Evolutionary conservation across 2,797 vertebrate species (phyloP).

Genomic region (Chelmon rostratus): DNA sequence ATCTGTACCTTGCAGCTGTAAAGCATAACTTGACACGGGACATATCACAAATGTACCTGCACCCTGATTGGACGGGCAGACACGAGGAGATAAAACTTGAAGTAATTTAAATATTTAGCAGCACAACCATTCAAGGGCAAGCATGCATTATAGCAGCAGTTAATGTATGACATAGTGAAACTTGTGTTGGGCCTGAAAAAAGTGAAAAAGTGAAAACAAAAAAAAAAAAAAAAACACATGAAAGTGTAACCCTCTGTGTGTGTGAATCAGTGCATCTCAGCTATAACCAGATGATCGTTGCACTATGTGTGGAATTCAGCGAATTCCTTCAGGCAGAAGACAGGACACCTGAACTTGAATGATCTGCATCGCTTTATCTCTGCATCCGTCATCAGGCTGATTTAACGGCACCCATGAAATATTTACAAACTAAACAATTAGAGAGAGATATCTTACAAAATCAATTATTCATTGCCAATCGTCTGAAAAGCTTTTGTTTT

Average conservation of each 20-base stretch:
- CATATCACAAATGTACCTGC: constrained; percentile 53
- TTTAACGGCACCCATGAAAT: constrained; percentile 85
- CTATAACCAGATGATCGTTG: neutral
- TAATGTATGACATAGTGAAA: constrained; percentile 26
- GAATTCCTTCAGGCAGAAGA: constrained; percentile 41
- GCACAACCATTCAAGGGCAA: constrained; percentile 15
- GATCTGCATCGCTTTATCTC: constrained; percentile 54
- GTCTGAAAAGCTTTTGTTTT: constrained; percentile 79
- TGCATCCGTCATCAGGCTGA: constrained; percentile 75
- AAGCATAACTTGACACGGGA: constrained; percentile 60
- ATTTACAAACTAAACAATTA: constrained; percentile 88
- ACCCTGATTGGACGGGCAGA: constrained; percentile 53
- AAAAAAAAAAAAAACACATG: constrained; percentile 11
- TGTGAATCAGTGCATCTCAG: constrained; percentile 26
- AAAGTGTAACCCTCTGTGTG: constrained; percentile 8
- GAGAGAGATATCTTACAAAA: constrained; percentile 85
- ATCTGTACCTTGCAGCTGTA: constrained; percentile 49
- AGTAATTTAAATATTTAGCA: constrained; percentile 50
- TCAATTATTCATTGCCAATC: constrained; percentile 85
- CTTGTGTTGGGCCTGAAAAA: constrained; percentile 13
- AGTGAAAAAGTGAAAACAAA: too few relatives aligned
- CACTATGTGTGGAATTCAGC: neutral
- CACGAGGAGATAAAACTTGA: constrained; percentile 31
- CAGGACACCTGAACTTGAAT: constrained; percentile 41
- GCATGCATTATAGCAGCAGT: constrained; percentile 13